A percentile compares a stretch with the other conserved stretches of the same genome.
Evolutionary conservation across 1,140 invertebrate genomes (phyloP).

Genomic region (Habropoda laboriosa): DNA sequence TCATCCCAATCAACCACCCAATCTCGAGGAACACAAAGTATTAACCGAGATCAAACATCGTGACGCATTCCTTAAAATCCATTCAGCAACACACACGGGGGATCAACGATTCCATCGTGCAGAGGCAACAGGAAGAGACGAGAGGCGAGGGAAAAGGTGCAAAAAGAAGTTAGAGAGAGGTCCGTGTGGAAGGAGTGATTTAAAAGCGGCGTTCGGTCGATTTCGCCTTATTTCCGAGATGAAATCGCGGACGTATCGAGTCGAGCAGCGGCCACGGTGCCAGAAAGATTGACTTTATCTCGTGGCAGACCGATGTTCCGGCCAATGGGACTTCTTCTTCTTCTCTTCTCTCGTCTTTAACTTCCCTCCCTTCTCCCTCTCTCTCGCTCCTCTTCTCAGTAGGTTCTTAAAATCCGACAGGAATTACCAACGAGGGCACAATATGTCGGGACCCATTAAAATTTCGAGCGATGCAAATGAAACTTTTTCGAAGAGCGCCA

Average conservation of each 20-base stretch:
- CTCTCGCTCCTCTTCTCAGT: too few relatives aligned
- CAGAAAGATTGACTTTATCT: constrained; percentile 69
- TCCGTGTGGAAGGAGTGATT: neutral
- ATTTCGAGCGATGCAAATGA: constrained; percentile 69
- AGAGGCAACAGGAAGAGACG: neutral
- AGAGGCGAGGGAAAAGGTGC: neutral
- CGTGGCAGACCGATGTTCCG: constrained; percentile 46
- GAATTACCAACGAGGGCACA: constrained; percentile 68
- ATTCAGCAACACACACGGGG: neutral
- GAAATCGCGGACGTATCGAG: constrained; percentile 41
- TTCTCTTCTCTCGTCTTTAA: constrained; percentile 34
- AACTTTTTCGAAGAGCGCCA: constrained; percentile 58
- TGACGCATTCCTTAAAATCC: neutral
- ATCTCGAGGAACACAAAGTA: neutral
- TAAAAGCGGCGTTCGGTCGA: constrained; percentile 1
- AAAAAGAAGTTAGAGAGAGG: neutral
- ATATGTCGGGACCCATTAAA: constrained; percentile 69
- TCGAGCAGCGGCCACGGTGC: constrained; percentile 40
- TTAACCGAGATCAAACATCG: neutral
- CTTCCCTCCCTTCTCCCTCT: too few relatives aligned
- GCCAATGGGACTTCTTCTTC: constrained; percentile 45
- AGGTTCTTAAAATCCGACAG: constrained; percentile 71
- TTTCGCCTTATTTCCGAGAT: constrained; percentile 50
- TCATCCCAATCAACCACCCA: neutral
- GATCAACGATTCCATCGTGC: neutral